Evolutionary conservation across 2,888 invertebrate species (phyloP).

Genomic region (Poecilobothrus nobilitatus): DNA sequence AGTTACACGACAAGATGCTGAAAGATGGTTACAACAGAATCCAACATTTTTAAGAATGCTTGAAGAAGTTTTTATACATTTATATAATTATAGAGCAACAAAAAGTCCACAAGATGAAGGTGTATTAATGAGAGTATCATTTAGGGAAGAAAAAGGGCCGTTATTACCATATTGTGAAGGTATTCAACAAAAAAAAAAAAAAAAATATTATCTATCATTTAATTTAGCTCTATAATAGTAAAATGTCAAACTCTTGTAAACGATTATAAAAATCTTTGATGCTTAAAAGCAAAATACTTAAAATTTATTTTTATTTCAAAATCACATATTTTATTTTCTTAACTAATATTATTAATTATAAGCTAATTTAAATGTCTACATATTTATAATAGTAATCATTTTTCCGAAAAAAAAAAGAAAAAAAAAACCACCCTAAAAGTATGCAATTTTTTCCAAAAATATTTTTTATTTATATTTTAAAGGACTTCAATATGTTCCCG

Average conservation of each 20-base stretch:
- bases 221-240: constrained; percentile 21
- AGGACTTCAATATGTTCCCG: constrained; percentile 64
- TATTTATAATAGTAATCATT: no score
- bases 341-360: no score
- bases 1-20: constrained; percentile 32
- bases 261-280: no score
- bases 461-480: constrained; percentile 18
- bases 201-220: constrained; percentile 18
- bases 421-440: neutral
- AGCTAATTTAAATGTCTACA: no score
- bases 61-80: constrained; percentile 48
- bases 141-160: constrained; percentile 12
- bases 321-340: no score
- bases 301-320: no score
- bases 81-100: constrained; percentile 43
- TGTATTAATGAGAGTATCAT: neutral
- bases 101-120: constrained; percentile 22
- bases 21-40: constrained; percentile 45
- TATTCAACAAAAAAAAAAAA: constrained; percentile 12
- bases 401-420: neutral
- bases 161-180: constrained; percentile 35
- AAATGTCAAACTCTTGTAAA: no score
- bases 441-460: neutral
- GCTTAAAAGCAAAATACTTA: no score
- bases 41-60: constrained; percentile 48